Evolutionary conservation across 2,888 invertebrate species (phyloP).

Genomic region (Platynereis dumerilii): DNA sequence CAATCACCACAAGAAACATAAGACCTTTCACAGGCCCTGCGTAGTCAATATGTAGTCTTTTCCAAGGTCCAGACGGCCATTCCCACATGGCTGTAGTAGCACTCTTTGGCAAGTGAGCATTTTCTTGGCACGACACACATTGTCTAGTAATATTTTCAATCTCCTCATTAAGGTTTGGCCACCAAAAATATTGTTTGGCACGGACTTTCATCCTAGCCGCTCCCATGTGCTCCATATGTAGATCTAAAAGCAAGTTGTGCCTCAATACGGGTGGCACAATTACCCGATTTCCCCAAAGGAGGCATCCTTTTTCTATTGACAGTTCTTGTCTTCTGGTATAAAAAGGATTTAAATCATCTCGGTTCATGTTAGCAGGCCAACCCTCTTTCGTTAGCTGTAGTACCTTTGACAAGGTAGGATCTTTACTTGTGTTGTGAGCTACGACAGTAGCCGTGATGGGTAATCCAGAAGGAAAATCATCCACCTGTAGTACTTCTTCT

Average conservation of each 20-base stretch:
- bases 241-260: constrained; percentile 25
- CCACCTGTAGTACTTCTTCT: too few relatives aligned
- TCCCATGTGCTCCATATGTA: constrained; percentile 38
- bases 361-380: not conserved
- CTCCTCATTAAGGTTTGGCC: constrained; percentile 39
- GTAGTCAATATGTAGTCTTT: constrained; percentile 43
- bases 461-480: too few relatives aligned
- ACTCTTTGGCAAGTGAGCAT: constrained; percentile 28
- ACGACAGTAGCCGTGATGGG: not conserved
- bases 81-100: constrained; percentile 43
- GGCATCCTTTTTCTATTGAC: constrained; percentile 19
- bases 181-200: constrained; percentile 38
- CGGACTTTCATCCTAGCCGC: constrained; percentile 37
- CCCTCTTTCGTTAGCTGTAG: not conserved
- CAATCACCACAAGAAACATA: constrained; percentile 38
- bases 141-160: constrained; percentile 21
- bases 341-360: not conserved
- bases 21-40: constrained; percentile 39
- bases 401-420: not conserved
- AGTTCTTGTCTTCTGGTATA: constrained; percentile 22
- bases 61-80: constrained; percentile 43
- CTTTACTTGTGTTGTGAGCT: not conserved
- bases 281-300: constrained; percentile 35
- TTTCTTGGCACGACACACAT: constrained; percentile 27
- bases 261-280: constrained; percentile 29